Base-by-base conservation (phyloP, 2,797 vertebrate species). In the Diceros bicornis region DNA sequence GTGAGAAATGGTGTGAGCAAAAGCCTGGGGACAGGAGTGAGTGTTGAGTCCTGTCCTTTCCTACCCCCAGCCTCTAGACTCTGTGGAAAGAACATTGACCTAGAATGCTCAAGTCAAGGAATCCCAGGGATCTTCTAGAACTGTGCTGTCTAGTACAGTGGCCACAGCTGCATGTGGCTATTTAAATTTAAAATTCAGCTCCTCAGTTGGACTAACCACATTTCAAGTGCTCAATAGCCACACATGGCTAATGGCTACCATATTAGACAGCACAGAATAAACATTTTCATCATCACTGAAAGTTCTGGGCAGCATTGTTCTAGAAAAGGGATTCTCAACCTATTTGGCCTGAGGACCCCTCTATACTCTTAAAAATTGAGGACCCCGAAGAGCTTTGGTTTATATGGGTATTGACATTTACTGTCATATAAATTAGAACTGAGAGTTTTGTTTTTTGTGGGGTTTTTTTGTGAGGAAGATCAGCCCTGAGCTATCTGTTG, bases 281-380 rank as follows among this genome's bases (percentile, higher is more conserved):
- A 8, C 41, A n/a, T 68, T 77, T 89, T 92, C 62, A 57, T 91
- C 34, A 59, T 93, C 61, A 44, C 10, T 69, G 59, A 69, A 88
- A 92, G 23, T 77, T 78, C 81, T 90, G n/a, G 62, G 25, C 4
- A 66, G 32, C 71, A 47, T 11, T 69, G 41, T 81, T 85, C 83
- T 77, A 74, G 85, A 81, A 87, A 71, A 83, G 55, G 20, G 34
- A 37, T 44, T 92, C 83, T 93, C 85, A 57, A n/a, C 37, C 74
- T 84, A 10, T 82, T 61, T 72, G 90, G 8, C 79, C 16, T 59
- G 14, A 94, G 66, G 59, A 44, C 25, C 52, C 52, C 23, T 66
- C n/a, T 64, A 17, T 34, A 16, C 4, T 27, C 37, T 89, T 83
- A 64, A 75, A 93, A 89, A 72, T 23, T 44, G 27, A 89, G 78